Percentiles rank a stretch among this genome's conserved stretches.
phyloP scores from a whole-genome alignment of 2,888 invertebrate genomes.

The Meiosimyza platycephala region DNA sequence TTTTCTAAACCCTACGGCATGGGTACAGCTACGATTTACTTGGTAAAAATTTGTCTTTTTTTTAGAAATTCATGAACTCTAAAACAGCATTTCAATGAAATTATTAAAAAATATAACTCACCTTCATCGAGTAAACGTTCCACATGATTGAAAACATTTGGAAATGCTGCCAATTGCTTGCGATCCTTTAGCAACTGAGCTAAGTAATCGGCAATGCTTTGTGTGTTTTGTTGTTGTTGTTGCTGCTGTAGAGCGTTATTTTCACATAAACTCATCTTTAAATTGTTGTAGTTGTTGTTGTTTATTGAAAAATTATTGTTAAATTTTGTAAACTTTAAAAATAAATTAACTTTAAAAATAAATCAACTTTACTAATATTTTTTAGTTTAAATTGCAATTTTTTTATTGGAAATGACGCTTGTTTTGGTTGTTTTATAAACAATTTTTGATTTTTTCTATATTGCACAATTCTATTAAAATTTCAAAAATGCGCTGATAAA shows the following conservation, averaged over 20 bases:
- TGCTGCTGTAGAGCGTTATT: slow-evolving; percentile 60
- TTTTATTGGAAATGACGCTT: slow-evolving; percentile 10
- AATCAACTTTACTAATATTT: too few species aligned
- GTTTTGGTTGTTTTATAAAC: background rate
- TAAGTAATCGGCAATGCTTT: slow-evolving; percentile 99
- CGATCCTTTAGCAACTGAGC: slow-evolving; percentile 99
- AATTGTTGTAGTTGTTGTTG: slow-evolving; percentile 34
- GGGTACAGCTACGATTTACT: too few species aligned
- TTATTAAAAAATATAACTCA: slow-evolving; percentile 66
- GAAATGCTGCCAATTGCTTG: slow-evolving; percentile 99
- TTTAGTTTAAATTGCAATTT: background rate
- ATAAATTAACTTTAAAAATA: background rate
- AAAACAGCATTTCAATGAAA: background rate
- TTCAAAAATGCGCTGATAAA: background rate
- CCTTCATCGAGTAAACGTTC: slow-evolving; percentile 99
- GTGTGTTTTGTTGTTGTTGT: slow-evolving; percentile 77
- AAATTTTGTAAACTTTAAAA: background rate
- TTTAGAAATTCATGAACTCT: too few species aligned
- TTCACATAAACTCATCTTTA: slow-evolving; percentile 67
- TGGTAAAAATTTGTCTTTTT: too few species aligned
- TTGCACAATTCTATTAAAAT: background rate
- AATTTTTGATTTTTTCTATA: background rate
- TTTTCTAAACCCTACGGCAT: too few species aligned
- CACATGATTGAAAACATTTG: slow-evolving; percentile 99
- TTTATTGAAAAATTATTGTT: slow-evolving; percentile 28